Evolutionary conservation across 2,888 invertebrate genomes (phyloP).

Genomic region (Dryobotodes eremita): DNA sequence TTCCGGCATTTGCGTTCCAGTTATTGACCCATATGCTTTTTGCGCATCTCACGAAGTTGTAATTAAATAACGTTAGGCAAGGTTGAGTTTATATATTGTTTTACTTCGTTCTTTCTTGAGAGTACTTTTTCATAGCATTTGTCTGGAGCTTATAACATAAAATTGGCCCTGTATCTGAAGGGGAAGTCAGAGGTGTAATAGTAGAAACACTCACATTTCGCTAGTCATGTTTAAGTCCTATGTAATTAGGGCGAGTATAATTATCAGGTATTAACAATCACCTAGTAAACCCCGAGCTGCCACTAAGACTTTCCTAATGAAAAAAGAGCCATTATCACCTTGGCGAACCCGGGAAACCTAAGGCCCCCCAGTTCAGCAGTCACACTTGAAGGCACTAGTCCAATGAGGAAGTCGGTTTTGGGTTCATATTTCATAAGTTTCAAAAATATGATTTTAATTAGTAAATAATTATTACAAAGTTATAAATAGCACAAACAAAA

Average conservation of each 20-base stretch:
- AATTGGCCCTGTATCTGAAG: too few species aligned
- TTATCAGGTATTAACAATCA: too few species aligned
- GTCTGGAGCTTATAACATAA: background rate
- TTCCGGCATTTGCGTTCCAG: constrained; percentile 45
- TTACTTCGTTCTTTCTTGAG: background rate
- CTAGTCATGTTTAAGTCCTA: too few species aligned
- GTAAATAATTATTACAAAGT: too few species aligned
- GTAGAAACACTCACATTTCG: too few species aligned
- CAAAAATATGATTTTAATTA: background rate
- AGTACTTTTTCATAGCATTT: background rate
- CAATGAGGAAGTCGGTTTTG: background rate
- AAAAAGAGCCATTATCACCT: background rate
- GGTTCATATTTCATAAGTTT: background rate
- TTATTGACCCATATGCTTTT: constrained; percentile 57
- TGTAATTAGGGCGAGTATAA: too few species aligned
- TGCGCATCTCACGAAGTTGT: constrained; percentile 45
- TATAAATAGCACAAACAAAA: too few species aligned
- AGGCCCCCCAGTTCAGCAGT: background rate
- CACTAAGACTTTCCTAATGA: background rate
- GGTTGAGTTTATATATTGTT: constrained; percentile 20
- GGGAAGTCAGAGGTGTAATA: too few species aligned
- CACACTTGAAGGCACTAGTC: too few species aligned
- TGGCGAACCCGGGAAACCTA: background rate
- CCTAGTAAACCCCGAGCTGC: background rate
- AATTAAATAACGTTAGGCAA: constrained; percentile 29